These are phyloP conservation scores for Chelidonichthys spinosus DNA, from an alignment of 2,797 vertebrate genomes.

Conservation along the genomic window DNA sequence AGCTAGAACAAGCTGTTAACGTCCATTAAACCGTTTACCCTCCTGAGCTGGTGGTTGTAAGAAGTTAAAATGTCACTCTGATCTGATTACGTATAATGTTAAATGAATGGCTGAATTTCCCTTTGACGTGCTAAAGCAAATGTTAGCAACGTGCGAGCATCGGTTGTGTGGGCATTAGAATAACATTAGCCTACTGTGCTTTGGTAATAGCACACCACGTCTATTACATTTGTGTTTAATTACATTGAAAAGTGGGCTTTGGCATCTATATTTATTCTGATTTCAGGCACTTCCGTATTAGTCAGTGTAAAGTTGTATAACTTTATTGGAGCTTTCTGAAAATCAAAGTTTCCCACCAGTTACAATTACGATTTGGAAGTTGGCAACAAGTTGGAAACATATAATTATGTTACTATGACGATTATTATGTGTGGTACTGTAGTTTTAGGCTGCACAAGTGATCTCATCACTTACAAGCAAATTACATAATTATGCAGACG, in stretches of 20 bases:
- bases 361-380: neutral
- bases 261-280: neutral
- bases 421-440: neutral
- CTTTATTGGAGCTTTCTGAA: neutral
- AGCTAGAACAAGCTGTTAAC: neutral
- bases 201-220: neutral
- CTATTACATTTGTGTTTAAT: neutral
- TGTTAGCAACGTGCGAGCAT: no score
- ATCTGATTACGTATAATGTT: no score
- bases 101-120: no score
- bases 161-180: no score
- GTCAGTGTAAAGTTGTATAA: neutral
- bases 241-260: neutral
- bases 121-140: no score
- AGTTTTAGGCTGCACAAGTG: neutral
- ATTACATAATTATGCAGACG: neutral
- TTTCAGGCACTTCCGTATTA: neutral
- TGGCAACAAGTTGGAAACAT: neutral
- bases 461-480: constrained; percentile 10
- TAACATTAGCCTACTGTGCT: neutral
- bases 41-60: neutral
- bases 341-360: neutral
- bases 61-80: neutral
- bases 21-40: neutral
- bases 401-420: neutral